Base-by-base conservation (phyloP, 2,113 vertebrate species). In the Chascanopsetta lugubris region DNA sequence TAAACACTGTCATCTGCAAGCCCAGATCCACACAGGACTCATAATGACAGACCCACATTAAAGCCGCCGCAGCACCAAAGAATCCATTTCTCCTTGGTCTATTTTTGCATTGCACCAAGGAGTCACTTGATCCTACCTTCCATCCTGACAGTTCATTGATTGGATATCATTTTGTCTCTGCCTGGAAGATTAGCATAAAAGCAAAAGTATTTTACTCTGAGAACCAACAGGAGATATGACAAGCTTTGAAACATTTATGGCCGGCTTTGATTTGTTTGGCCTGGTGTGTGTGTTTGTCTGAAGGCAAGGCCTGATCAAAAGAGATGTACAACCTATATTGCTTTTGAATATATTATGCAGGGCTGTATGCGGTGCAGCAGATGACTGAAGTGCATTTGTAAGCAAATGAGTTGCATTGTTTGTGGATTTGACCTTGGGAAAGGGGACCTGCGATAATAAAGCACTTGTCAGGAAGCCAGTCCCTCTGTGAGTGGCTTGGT, bases 101-200 rank as follows among this genome's bases (percentile, higher is more conserved):
- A 85, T 87, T 85, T 90, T 87, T 76, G 80, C 67, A 77, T 88
- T 79, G 65, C 61, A 69, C 69, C 75, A 67, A 77, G 80, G 58
- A 71, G 85, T 84, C 68, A 85, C 72, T 86, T 85, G 72, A 87
- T 88, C 84, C 85, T 84, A 40, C 69, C 72, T 77, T n/a, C 51
- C 67, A 61, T 83, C 77, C 71, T 80, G 88, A 85, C 82, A 73
- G 54, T 75, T 85, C 68, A 82, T 77, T 54, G 64, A 75, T 65
- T 69, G 70, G 65, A 85, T 81, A 84, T 63, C 51, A 80, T 78
- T 84, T 83, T 72, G 47, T 62, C 64, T 78, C 69, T 74, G 76
- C 65, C 69, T 70, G 68, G 69, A 74, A 74, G 80, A 86, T 87
- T 83, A 63, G 62, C 79, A 83, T 69, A 69, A 86, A 85, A 72